These are phyloP conservation scores for Tachina lurida DNA, from an alignment of 2,888 invertebrate genomes.

Conservation along the genomic window DNA sequence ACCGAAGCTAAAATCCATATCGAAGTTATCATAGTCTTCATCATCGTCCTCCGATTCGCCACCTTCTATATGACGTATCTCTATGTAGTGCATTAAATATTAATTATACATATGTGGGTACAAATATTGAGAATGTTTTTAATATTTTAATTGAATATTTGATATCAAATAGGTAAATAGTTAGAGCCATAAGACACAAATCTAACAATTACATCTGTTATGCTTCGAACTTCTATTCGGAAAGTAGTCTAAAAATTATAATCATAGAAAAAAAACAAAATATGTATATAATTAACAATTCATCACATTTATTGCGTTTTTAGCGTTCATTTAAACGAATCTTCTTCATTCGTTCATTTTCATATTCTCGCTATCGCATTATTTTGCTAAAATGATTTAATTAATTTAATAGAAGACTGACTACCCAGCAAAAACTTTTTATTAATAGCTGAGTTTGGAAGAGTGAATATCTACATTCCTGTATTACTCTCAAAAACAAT, in stretches of 20 bases:
- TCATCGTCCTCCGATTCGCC: conserved; percentile 76
- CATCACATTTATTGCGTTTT: conserved; percentile 5
- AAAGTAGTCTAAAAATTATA: conserved; percentile 79
- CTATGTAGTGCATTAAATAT: conserved; percentile 72
- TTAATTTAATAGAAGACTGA: not conserved
- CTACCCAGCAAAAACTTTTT: conserved; percentile 37
- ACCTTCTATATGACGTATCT: conserved; percentile 79
- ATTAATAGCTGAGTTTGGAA: not conserved
- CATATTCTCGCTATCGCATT: not conserved
- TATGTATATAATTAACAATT: conserved; percentile 13
- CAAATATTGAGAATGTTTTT: conserved; percentile 43
- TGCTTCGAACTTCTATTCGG: conserved; percentile 81
- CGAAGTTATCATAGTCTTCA: conserved; percentile 67
- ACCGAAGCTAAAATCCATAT: conserved; percentile 61
- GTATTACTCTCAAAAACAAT: not conserved
- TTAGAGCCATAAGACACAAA: conserved; percentile 69
- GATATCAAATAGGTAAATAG: conserved; percentile 70
- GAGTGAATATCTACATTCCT: not conserved
- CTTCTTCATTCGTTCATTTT: too few relatives aligned
- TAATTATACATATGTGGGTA: conserved; percentile 52
- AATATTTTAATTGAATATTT: conserved; percentile 45
- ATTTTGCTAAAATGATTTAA: not conserved
- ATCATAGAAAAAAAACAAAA: conserved; percentile 65
- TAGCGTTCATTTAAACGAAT: conserved; percentile 22
- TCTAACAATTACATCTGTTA: conserved; percentile 78